These are phyloP conservation scores for Acanthosepion lycidas DNA, from an alignment of 2,888 invertebrate species.

Conservation along the genomic window DNA sequence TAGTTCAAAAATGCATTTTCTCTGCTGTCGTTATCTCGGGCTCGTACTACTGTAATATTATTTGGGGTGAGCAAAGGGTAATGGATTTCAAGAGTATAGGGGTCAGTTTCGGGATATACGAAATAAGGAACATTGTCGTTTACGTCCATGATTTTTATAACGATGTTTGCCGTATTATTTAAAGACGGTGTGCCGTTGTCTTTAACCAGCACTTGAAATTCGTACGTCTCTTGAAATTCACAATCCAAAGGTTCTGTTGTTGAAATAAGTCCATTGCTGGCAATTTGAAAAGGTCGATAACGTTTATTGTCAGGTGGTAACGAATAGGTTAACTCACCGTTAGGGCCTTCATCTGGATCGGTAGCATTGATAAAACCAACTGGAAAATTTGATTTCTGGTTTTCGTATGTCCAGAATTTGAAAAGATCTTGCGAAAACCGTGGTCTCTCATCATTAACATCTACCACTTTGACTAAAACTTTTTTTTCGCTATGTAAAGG, in stretches of 20 bases:
- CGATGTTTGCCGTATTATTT: neutral
- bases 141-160: neutral
- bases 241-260: neutral
- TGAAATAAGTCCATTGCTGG: constrained; percentile 34
- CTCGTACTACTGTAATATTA: neutral
- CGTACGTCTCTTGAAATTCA: constrained; percentile 37
- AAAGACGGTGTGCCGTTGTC: neutral
- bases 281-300: constrained; percentile 24
- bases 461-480: neutral
- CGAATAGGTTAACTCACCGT: neutral
- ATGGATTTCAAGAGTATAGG: neutral
- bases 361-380: constrained; percentile 40
- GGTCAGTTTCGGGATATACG: neutral
- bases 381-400: neutral
- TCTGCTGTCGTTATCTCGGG: neutral
- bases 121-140: constrained; percentile 39
- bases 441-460: neutral
- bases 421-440: neutral
- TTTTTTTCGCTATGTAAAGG: neutral
- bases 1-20: constrained; percentile 24
- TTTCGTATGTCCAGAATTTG: constrained; percentile 34
- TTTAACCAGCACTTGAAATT: constrained; percentile 10
- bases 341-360: neutral
- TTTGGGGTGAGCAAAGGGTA: neutral
- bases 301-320: neutral